Percentiles rank a stretch among this genome's conserved stretches.
Evolutionary conservation across 2,113 vertebrate species (phyloP).

Genomic region (Callipepla squamata): DNA sequence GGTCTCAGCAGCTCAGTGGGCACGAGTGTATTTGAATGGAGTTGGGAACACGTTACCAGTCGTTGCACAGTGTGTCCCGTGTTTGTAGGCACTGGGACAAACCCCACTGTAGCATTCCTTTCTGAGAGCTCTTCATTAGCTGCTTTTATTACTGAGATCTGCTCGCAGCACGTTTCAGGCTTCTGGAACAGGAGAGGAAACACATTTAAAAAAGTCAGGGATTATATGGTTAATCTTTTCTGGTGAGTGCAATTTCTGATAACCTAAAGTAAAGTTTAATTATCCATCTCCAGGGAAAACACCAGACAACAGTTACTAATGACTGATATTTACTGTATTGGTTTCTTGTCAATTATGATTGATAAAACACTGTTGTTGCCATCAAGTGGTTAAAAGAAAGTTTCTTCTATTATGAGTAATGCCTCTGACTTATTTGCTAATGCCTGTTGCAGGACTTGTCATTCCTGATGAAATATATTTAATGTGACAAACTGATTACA

Average conservation of each 20-base stretch:
- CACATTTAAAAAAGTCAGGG: slow-evolving; percentile 46
- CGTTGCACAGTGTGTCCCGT: fast-evolving
- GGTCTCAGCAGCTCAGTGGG: neutral
- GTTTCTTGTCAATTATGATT: neutral
- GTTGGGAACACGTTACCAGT: neutral
- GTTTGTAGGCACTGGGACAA: neutral
- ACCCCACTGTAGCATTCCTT: neutral
- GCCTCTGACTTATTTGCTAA: neutral
- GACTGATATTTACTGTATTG: neutral
- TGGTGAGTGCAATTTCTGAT: slow-evolving; percentile 63
- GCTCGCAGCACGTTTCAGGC: neutral
- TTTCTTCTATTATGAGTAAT: neutral
- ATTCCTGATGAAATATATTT: neutral
- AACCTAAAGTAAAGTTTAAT: slow-evolving; percentile 71
- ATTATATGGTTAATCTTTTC: slow-evolving; percentile 74
- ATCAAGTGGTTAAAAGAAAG: neutral
- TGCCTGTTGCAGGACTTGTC: neutral
- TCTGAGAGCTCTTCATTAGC: neutral
- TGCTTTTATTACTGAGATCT: neutral
- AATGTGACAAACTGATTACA: neutral
- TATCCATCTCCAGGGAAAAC: slow-evolving; percentile 60
- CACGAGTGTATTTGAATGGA: neutral
- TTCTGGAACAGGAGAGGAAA: neutral
- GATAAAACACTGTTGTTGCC: neutral
- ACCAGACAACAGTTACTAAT: neutral